phyloP scores from a whole-genome alignment of 2,888 invertebrate genomes.

The Tipula lateralis region DNA sequence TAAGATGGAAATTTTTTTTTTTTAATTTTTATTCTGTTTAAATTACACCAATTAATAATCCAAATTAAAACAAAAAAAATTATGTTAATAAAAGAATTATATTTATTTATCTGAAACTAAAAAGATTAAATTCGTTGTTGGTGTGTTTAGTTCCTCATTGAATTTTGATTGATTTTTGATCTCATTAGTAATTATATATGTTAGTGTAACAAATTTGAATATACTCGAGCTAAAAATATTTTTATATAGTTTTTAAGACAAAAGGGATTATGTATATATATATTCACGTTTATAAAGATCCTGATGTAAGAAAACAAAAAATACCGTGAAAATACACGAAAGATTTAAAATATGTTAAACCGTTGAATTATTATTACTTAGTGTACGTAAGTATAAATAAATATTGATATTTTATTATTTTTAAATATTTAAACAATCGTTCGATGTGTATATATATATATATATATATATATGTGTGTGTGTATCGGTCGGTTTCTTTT shows the following conservation, averaged over 20 bases:
- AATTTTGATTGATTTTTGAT: conserved; percentile 4
- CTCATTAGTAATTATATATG: conserved; percentile 19
- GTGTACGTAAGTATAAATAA: background rate
- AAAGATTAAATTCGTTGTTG: background rate
- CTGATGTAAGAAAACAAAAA: background rate
- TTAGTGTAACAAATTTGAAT: background rate
- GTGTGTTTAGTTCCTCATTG: background rate
- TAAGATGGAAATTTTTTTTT: background rate
- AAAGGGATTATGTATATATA: conserved; percentile 24
- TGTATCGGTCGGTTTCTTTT: background rate
- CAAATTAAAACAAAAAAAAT: background rate
- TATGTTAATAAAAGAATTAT: background rate
- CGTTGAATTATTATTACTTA: background rate
- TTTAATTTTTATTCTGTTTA: background rate
- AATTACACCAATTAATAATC: conserved; percentile 14
- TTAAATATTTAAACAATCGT: conserved; percentile 9
- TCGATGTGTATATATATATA: no score
- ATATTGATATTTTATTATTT: conserved; percentile 24
- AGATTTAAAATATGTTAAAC: conserved; percentile 5
- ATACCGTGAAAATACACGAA: background rate
- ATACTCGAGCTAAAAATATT: background rate
- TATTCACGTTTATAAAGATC: background rate
- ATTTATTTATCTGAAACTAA: background rate
- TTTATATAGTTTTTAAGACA: background rate
- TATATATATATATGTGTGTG: no score